Conservation (phyloP, 1,140 invertebrate species). For the Drosophila nigrodunni region DNA sequence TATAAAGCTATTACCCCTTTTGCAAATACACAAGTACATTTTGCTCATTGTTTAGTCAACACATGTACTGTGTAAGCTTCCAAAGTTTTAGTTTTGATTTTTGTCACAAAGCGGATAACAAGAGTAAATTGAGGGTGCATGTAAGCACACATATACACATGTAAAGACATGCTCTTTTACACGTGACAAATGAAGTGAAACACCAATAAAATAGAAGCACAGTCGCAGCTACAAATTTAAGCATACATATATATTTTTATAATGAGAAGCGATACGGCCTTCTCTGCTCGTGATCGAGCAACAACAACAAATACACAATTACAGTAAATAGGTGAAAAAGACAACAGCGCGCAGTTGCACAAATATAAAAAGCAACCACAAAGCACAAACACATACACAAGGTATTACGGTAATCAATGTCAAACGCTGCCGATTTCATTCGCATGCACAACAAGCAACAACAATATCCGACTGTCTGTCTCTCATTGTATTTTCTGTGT, state of each 20-base stretch:
- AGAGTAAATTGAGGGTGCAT: slow-evolving; percentile 20
- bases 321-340: slow-evolving; percentile 80
- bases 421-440: slow-evolving; percentile 77
- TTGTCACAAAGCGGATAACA: slow-evolving; percentile 20
- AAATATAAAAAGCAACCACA: slow-evolving; percentile 68
- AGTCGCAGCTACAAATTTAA: slow-evolving; percentile 15
- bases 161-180: not conserved
- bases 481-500: slow-evolving; percentile 48
- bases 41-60: not conserved
- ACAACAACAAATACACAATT: slow-evolving; percentile 74
- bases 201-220: slow-evolving; percentile 35
- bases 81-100: slow-evolving; percentile 25
- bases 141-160: slow-evolving; percentile 7
- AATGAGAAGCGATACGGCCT: slow-evolving; percentile 60
- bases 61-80: not conserved
- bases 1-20: not conserved
- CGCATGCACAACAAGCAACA: slow-evolving; percentile 56
- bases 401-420: slow-evolving; percentile 83
- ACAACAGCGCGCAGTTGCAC: slow-evolving; percentile 74
- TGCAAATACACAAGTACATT: not conserved
- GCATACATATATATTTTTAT: slow-evolving; percentile 17
- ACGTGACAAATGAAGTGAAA: slow-evolving; percentile 45
- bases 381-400: slow-evolving; percentile 52
- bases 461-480: slow-evolving; percentile 50
- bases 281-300: slow-evolving; percentile 63